A percentile compares a stretch with the other conserved stretches of the same genome.
These are phyloP conservation scores for Dysdera silvatica DNA, from an alignment of 1,140 invertebrate species.

Conservation along the genomic window DNA sequence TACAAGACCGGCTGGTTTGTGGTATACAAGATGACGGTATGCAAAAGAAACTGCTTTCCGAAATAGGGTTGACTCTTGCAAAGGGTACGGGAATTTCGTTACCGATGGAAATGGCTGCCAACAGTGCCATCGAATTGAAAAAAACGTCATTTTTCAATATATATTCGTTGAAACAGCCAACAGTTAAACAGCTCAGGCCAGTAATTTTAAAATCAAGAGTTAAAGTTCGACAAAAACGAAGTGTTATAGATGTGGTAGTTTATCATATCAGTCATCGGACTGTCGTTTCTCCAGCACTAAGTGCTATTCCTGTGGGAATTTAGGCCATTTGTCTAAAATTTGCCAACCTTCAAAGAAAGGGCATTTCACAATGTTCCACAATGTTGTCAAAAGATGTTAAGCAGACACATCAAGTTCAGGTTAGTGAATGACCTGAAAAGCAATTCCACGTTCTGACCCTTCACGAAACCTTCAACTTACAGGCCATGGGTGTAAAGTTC, in stretches of 20 bases:
- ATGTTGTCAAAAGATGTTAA: background rate
- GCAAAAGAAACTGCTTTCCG: background rate
- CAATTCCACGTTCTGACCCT: background rate
- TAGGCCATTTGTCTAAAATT: background rate
- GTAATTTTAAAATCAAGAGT: background rate
- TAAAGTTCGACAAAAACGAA: background rate
- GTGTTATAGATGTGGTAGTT: background rate
- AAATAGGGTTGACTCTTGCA: background rate
- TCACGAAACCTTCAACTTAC: no score
- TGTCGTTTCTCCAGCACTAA: background rate
- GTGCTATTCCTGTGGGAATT: background rate
- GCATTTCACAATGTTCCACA: background rate
- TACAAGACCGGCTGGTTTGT: background rate
- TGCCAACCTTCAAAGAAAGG: background rate
- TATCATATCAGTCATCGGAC: background rate
- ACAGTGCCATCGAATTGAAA: background rate
- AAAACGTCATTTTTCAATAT: background rate
- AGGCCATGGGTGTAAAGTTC: no score
- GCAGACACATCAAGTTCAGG: background rate
- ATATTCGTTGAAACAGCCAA: background rate
- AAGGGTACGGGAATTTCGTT: background rate
- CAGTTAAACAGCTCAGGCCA: background rate
- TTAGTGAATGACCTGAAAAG: background rate
- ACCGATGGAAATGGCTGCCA: background rate
- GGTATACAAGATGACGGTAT: background rate